These are phyloP conservation scores for Xanthorhoe spadicearia DNA, from an alignment of 2,888 invertebrate species.

Conservation along the genomic window DNA sequence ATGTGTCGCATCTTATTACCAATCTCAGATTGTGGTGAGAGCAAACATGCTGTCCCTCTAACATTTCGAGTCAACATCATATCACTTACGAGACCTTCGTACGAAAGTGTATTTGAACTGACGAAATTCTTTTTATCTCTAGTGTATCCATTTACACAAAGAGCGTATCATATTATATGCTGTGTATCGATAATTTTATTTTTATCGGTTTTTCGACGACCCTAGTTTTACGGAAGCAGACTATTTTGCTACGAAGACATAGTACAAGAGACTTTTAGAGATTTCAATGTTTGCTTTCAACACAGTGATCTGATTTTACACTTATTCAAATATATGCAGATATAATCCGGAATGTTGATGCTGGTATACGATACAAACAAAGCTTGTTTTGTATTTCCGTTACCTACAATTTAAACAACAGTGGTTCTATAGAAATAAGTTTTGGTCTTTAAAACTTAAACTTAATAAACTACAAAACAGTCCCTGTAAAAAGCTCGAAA, in stretches of 20 bases:
- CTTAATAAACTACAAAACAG: too few species aligned
- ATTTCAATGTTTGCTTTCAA: conserved; percentile 7
- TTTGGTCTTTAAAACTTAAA: too few species aligned
- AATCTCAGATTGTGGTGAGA: conserved; percentile 78
- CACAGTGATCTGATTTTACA: conserved; percentile 1
- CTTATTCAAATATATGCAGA: conserved; percentile 6
- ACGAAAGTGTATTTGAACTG: conserved; percentile 73
- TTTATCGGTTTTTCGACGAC: conserved; percentile 29
- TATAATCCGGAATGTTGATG: background rate
- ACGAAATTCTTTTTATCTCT: conserved; percentile 69
- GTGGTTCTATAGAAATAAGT: too few species aligned
- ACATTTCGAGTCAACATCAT: conserved; percentile 74
- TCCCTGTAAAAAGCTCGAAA: too few species aligned
- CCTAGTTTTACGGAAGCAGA: conserved; percentile 31
- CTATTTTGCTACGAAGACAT: conserved; percentile 14
- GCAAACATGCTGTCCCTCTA: conserved; percentile 75
- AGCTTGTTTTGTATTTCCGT: too few species aligned
- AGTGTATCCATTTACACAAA: conserved; percentile 59
- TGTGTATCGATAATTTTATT: conserved; percentile 42
- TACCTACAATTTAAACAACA: too few species aligned
- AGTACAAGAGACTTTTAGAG: conserved; percentile 12
- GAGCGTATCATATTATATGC: conserved; percentile 45
- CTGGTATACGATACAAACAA: too few species aligned
- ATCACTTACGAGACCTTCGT: conserved; percentile 75
- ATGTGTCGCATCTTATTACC: conserved; percentile 83